Evolutionary conservation across 1,140 invertebrate genomes (phyloP).

Genomic region (Trinorchestia longiramus): DNA sequence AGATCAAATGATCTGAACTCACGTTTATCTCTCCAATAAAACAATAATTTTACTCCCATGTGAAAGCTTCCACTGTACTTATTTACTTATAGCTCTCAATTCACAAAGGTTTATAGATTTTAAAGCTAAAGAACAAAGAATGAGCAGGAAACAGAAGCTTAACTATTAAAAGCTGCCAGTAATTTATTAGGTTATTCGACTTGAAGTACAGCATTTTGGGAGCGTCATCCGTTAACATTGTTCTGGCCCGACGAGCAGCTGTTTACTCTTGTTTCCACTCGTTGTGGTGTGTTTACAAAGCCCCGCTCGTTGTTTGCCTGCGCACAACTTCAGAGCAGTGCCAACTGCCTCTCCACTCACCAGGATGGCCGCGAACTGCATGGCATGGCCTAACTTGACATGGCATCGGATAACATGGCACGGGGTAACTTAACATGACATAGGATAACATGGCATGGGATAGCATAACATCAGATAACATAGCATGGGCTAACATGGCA

Average conservation of each 20-base stretch:
- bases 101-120: neutral
- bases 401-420: neutral
- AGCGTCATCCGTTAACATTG: slow-evolving; percentile 38
- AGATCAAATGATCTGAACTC: neutral
- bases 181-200: neutral
- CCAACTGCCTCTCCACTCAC: neutral
- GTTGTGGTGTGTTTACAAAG: slow-evolving; percentile 26
- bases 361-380: neutral
- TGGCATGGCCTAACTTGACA: neutral
- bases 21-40: neutral
- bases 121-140: neutral
- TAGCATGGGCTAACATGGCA: neutral
- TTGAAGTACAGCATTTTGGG: neutral
- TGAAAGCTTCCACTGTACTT: neutral
- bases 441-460: neutral
- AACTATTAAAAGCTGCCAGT: neutral
- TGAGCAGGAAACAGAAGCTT: neutral
- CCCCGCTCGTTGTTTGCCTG: neutral
- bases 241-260: slow-evolving; percentile 28
- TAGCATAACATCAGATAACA: neutral
- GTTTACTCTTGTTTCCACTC: slow-evolving; percentile 25
- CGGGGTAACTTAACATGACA: neutral
- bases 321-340: neutral
- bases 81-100: neutral
- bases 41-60: no score